These are phyloP conservation scores for Halictus rubicundus DNA, from an alignment of 1,140 invertebrate species.

Conservation along the genomic window DNA sequence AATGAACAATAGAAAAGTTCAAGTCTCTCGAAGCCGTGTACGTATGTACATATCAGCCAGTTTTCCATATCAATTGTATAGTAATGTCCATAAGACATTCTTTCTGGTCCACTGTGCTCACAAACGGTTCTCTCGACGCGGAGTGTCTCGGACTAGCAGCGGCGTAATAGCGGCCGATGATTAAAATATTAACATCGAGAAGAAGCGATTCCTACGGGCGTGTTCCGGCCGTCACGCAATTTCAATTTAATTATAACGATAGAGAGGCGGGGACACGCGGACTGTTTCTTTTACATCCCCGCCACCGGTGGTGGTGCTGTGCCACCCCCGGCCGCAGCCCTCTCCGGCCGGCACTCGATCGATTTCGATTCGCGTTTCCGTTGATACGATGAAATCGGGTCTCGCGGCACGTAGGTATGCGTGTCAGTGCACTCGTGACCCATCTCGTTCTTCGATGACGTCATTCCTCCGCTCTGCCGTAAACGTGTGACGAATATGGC, in stretches of 20 bases:
- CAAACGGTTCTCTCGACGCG: too few species aligned
- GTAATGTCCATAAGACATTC: too few species aligned
- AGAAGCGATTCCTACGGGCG: constrained; percentile 11
- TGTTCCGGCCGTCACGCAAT: constrained; percentile 2
- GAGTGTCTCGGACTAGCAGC: too few species aligned
- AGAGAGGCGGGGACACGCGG: not conserved
- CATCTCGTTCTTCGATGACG: constrained; percentile 48
- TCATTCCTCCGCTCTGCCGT: constrained; percentile 37
- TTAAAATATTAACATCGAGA: constrained; percentile 25
- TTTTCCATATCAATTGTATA: too few species aligned
- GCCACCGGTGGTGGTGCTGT: not conserved
- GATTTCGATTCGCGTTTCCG: constrained; percentile 41
- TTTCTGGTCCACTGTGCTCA: too few species aligned
- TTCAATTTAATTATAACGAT: constrained; percentile 36
- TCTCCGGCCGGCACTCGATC: constrained; percentile 13
- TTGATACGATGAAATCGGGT: constrained; percentile 46
- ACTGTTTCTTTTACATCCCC: not conserved
- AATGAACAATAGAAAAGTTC: too few species aligned
- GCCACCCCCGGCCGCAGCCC: not conserved
- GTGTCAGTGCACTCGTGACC: constrained; percentile 48
- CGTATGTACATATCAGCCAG: too few species aligned
- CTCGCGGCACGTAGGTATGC: constrained; percentile 39
- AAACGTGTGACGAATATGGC: constrained; percentile 52
- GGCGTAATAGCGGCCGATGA: too few species aligned
- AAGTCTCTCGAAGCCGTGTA: too few species aligned